phyloP scores from a whole-genome alignment of 2,797 vertebrate genomes.

The Eulemur albifrons region DNA sequence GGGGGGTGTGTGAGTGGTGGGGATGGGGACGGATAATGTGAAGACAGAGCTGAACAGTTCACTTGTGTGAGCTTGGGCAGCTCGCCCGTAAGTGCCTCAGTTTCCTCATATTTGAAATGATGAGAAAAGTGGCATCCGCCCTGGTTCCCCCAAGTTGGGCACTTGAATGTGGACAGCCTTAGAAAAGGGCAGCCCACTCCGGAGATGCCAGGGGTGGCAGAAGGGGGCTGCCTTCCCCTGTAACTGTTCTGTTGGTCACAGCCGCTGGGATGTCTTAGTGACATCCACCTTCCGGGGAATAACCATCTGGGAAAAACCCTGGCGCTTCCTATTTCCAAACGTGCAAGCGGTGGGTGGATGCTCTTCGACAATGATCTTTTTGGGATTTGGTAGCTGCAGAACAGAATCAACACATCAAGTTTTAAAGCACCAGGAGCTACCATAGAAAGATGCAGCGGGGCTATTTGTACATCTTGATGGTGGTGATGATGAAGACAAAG shows the following conservation, averaged over 20 bases:
- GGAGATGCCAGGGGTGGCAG: not conserved
- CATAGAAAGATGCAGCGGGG: fast-evolving
- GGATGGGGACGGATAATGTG: not conserved
- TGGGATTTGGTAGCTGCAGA: not conserved
- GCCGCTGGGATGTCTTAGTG: not conserved
- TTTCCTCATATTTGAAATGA: not conserved
- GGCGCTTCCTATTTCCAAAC: not conserved
- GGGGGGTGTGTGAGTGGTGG: not conserved
- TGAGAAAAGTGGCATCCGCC: not conserved
- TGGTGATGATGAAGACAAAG: not conserved
- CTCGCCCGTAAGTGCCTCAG: not conserved
- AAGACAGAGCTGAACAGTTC: not conserved
- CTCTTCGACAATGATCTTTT: not conserved
- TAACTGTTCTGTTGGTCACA: too few species aligned
- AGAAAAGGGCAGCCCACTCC: fast-evolving
- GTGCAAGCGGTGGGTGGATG: not conserved
- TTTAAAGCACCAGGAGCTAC: not conserved
- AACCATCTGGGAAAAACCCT: too few species aligned
- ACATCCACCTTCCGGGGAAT: not conserved
- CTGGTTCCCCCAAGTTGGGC: not conserved
- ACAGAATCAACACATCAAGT: not conserved
- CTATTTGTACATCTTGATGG: not conserved
- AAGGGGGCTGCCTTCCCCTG: not conserved
- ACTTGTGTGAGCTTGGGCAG: not conserved
- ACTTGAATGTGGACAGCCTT: too few species aligned